phyloP scores from a whole-genome alignment of 2,797 vertebrate species.

The Cossypha polioptera region DNA sequence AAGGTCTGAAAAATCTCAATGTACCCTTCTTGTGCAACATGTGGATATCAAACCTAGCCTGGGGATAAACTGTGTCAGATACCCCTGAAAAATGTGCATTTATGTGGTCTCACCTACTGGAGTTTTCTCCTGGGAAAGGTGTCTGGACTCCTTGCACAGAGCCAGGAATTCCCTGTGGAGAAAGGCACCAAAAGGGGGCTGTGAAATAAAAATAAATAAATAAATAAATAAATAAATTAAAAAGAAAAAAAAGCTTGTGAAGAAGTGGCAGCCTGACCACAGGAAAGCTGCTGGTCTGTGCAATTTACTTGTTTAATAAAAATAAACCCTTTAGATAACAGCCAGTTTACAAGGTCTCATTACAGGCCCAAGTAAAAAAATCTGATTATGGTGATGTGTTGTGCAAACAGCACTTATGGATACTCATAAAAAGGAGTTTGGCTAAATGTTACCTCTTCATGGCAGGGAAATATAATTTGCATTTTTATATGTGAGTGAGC shows the following conservation, averaged over 20 bases:
- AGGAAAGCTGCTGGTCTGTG: neutral
- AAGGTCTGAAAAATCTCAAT: neutral
- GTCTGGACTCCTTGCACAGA: neutral
- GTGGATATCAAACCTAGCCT: neutral
- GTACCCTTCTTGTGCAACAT: rapidly evolving
- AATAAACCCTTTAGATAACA: neutral
- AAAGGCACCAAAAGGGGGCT: neutral
- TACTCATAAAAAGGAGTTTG: neutral
- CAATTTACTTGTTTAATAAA: neutral
- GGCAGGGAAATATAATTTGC: neutral
- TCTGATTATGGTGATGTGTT: neutral
- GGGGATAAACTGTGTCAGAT: neutral
- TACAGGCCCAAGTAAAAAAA: neutral
- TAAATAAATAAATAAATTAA: no score
- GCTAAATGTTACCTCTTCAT: neutral
- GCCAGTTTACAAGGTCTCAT: neutral
- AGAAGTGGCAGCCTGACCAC: neutral
- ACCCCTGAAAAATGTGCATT: neutral
- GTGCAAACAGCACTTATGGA: neutral
- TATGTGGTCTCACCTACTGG: neutral
- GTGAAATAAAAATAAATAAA: neutral
- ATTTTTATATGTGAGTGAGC: neutral
- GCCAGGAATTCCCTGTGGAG: neutral
- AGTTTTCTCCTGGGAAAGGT: neutral
- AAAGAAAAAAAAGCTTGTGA: neutral